Base-by-base conservation (phyloP, 2,888 invertebrate species). In the Lasioglossum figueresi region DNA sequence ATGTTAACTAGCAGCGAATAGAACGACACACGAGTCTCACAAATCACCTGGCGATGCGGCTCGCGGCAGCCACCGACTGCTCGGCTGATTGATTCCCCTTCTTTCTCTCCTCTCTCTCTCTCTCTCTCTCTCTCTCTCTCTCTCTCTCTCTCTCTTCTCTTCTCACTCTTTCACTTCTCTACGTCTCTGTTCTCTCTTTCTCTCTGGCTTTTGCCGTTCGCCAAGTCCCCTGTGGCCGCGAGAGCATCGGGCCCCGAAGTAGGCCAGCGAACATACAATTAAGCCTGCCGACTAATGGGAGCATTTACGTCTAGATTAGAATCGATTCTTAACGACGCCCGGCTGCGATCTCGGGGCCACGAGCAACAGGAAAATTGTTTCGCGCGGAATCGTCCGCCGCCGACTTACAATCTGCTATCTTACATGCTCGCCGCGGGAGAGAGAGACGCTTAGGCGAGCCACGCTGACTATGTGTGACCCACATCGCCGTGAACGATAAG, bases 401-500 rank as follows among this genome's bases (percentile, higher is more conserved):
- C 56, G 68, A 68, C 45, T 70, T 71, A 37, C 19, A 10, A 71
- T 70, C 48, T 63, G 14, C 43, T 66, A 34, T 66, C 66, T 66
- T n/a, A n/a, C 56, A 48, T 34, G 37, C 45, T 68, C 16, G 56
- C 31, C 16, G 10, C 16, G 2, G 10, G 10, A 2, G 37, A 12
- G 43, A 34, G 34, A 34, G 43, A 70, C 43, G 40, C 31, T 68
- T 4, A 19, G 48, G 31, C 40, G 75, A 23, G 37, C 23, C 52
- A 23, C 23, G 19, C n/a, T 3, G 14, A 16, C 5, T 48, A 16
- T 34, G 66, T 34, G 27, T 74, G 84, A 84, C 84, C 84, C 75
- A 83, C 23, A 79, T 83, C 74, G 14, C 14, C 70, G 40, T 76
- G 86, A 83, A 86, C 80, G 87, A 86, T 79, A 75, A 86, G 59